A percentile compares a stretch with the other conserved stretches of the same genome.
These are phyloP conservation scores for Phylloscopus trochiloides DNA, from an alignment of 2,113 vertebrate genomes.

Conservation along the genomic window DNA sequence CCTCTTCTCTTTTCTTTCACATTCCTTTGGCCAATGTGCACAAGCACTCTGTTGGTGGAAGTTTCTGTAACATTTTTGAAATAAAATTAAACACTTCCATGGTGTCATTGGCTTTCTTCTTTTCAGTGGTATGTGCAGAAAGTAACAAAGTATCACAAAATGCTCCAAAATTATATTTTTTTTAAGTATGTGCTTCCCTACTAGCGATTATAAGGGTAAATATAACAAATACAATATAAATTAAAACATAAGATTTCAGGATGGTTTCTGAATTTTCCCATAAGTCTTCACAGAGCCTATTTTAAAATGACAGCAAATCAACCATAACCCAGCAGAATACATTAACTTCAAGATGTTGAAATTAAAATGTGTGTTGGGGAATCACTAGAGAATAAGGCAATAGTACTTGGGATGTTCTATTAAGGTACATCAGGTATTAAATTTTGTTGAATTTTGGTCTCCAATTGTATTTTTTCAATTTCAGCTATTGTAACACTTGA, in stretches of 20 bases:
- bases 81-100: background rate
- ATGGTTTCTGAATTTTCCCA: background rate
- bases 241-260: background rate
- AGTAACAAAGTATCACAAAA: background rate
- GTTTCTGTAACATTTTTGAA: background rate
- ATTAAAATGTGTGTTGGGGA: background rate
- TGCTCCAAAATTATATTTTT: background rate
- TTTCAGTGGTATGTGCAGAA: background rate
- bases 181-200: background rate
- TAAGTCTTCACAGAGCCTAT: background rate
- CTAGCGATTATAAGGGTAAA: background rate
- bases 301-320: slow-evolving; percentile 35
- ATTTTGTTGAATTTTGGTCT: background rate
- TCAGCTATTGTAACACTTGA: background rate
- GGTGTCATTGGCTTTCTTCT: background rate
- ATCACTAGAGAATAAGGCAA: background rate
- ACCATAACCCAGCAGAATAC: background rate
- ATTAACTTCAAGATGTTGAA: slow-evolving; percentile 29
- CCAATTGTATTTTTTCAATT: background rate
- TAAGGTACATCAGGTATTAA: background rate
- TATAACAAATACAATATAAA: background rate
- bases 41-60: background rate
- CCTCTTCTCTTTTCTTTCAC: background rate
- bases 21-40: background rate
- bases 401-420: background rate